Conservation (phyloP, 53 echinoderm and acorn worm species). For the Pentamera pediparva region DNA sequence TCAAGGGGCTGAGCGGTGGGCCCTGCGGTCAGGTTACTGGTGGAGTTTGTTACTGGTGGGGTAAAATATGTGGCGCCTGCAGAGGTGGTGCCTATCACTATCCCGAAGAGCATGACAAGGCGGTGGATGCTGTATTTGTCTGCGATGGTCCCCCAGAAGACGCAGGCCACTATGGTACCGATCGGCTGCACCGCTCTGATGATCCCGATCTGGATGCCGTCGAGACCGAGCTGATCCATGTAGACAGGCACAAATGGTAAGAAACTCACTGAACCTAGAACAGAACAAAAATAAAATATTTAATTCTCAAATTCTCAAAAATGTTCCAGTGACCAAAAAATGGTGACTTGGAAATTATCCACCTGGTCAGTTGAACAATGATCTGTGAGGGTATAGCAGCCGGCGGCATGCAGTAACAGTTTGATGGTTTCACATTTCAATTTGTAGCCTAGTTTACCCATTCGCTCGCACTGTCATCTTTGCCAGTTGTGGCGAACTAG, state of each 20-base stretch:
- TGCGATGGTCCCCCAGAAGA: slow-evolving; percentile 67
- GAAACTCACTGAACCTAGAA: slow-evolving; percentile 64
- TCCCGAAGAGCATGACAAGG: slow-evolving; percentile 40
- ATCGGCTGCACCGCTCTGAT: slow-evolving; percentile 71
- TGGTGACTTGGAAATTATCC: background rate
- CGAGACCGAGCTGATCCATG: slow-evolving; percentile 74
- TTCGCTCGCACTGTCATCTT: no score
- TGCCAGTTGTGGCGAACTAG: no score
- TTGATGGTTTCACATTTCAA: no score
- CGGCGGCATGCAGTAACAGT: no score
- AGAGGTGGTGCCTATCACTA: background rate
- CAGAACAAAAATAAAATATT: background rate
- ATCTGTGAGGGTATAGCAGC: no score
- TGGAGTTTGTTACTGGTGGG: slow-evolving; percentile 3
- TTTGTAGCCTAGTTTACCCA: no score
- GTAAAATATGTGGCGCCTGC: slow-evolving; percentile 24
- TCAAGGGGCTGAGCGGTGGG: slow-evolving; percentile 1
- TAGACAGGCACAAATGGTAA: slow-evolving; percentile 83
- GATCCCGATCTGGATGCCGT: slow-evolving; percentile 69
- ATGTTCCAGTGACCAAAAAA: background rate
- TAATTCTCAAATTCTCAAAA: background rate
- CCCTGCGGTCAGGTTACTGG: background rate
- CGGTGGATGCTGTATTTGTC: slow-evolving; percentile 82
- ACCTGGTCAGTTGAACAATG: no score
- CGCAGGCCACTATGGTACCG: slow-evolving; percentile 48